These are phyloP conservation scores for Drosophila rubida DNA, from an alignment of 2,888 invertebrate species.

Conservation along the genomic window DNA sequence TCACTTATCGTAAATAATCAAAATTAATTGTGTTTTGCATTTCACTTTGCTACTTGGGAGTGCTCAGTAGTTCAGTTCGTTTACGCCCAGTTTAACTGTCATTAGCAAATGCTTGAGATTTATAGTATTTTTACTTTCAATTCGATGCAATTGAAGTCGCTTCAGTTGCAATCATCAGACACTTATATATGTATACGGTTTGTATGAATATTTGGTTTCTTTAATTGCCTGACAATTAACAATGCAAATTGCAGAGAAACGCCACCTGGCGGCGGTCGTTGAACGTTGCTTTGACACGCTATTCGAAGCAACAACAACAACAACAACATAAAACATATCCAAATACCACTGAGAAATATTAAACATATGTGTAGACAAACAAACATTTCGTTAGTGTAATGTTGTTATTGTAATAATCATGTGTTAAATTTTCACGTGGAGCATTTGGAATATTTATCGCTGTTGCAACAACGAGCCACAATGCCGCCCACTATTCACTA, in stretches of 20 bases:
- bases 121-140: conserved; percentile 34
- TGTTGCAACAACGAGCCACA: not conserved
- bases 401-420: conserved; percentile 43
- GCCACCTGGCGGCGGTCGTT: conserved; percentile 60
- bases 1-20: not conserved
- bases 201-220: conserved; percentile 29
- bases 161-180: conserved; percentile 4
- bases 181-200: not conserved
- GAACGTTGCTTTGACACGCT: conserved; percentile 50
- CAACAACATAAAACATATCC: conserved; percentile 13
- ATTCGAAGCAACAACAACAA: conserved; percentile 18
- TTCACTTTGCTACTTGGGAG: conserved; percentile 10
- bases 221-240: conserved; percentile 64
- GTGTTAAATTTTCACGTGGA: conserved; percentile 65
- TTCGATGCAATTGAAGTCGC: conserved; percentile 32
- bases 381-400: conserved; percentile 24
- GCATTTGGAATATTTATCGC: conserved; percentile 51
- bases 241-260: conserved; percentile 66
- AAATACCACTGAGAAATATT: conserved; percentile 45
- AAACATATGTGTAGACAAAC: conserved; percentile 50
- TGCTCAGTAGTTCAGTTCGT: conserved; percentile 5
- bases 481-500: conserved; percentile 26
- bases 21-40: conserved; percentile 21
- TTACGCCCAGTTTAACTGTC: conserved; percentile 38
- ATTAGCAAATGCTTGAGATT: conserved; percentile 40